Base-by-base conservation (phyloP, 2,797 vertebrate genomes). In the Antrozous pallidus region DNA sequence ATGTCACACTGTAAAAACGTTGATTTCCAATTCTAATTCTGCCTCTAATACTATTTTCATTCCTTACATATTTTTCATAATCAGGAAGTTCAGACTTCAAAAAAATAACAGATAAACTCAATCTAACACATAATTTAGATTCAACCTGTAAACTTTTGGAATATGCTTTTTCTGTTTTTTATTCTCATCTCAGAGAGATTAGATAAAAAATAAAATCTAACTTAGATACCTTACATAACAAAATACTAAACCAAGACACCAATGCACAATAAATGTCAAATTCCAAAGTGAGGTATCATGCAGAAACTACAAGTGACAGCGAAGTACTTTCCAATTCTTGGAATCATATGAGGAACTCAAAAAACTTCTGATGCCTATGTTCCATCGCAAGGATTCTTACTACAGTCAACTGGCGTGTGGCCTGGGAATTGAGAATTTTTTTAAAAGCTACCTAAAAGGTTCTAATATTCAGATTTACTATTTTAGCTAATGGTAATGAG, bases 1-100 rank as follows among this genome's bases (percentile, higher is more conserved):
- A 56, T 85, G 49, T 89, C n/a, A 82, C 12, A 54, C 40, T 63
- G 22, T 87, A 89, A 83, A 83, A 94, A 80, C 16, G 40, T 71
- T 65, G n/a, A 13, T 45, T 87, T 80, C 58, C 31, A 94, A 89
- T 89, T 96, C 47, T 63, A 95, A 38, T 67, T 93, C 40, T 81
- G 67, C 56, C 28, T 74, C 78, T 82, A 85, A 86, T 16, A 90
- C 10, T 51, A 33, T 83, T 92, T 93, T 80, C 33, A 81, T 28
- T 81, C 75, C 83, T 95, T 20, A 26, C 36, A 28, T 84, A 11
- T 74, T 75, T 67, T 67, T 13, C 28, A 83, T 42, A 90, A 33
- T 70, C 56, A 95, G 38, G 58, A 91, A 88, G 24, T 83, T 91
- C 8, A 86, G 11, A 70, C 47, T 91, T 94, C 47, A 79, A 84